Conservation (phyloP, 2,888 invertebrate species). For the Metellina segmentata region DNA sequence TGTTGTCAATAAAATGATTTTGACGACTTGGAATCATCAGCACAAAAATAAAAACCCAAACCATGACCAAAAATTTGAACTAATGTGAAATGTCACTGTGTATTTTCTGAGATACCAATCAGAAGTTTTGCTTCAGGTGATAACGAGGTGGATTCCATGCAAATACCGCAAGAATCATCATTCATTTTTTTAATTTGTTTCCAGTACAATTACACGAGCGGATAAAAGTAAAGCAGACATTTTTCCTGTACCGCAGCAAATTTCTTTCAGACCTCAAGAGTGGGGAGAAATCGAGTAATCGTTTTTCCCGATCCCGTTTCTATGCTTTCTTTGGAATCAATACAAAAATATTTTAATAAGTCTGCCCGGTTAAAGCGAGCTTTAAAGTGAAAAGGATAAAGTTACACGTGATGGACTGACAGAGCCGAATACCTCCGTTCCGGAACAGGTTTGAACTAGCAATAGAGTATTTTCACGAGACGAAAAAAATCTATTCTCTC, state of each 20-base stretch:
- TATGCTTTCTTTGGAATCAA: constrained; percentile 29
- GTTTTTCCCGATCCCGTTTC: neutral
- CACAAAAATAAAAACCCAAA: too few species aligned
- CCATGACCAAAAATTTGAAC: too few species aligned
- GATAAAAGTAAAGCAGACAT: neutral
- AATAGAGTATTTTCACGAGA: neutral
- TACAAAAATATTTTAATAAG: constrained; percentile 58
- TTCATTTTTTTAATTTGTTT: constrained; percentile 7
- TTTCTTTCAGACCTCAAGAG: constrained; percentile 28
- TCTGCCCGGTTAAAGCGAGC: constrained; percentile 22
- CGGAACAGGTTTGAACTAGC: neutral
- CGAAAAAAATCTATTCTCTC: constrained; percentile 43
- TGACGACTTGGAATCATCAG: too few species aligned
- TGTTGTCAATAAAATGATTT: too few species aligned
- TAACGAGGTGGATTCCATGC: neutral
- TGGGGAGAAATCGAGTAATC: constrained; percentile 23
- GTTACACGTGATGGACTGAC: constrained; percentile 28
- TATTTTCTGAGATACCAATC: too few species aligned
- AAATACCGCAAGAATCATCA: constrained; percentile 14
- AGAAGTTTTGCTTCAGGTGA: too few species aligned
- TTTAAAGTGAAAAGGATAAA: constrained; percentile 41
- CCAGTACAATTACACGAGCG: neutral
- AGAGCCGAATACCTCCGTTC: neutral
- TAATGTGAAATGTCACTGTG: too few species aligned
- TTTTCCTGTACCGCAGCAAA: constrained; percentile 28